Evolutionary conservation across 2,113 vertebrate genomes (phyloP), one percentile per base, ranked within the genome.

Genomic region (Taurulus bubalis): DNA sequence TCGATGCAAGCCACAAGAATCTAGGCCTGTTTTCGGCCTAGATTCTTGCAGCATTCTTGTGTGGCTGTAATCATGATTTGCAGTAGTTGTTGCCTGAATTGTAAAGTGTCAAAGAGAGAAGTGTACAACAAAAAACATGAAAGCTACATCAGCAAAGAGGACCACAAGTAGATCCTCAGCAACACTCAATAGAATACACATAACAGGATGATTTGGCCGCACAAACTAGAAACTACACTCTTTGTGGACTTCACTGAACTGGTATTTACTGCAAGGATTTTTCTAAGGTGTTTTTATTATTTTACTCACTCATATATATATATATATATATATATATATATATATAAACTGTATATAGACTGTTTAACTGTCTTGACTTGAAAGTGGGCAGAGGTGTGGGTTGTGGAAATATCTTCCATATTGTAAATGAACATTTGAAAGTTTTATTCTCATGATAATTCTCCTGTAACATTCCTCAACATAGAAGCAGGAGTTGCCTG

Each of bases 241-340:
- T 71, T 56, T 47, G 63, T 62, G 55, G 55, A 36, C 56, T 45
- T 71, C 22, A 68, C 56, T 0, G 3, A n/a, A 62, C 28, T 34
- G 75, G 28, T 63, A 60, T 3, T 55, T 80, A 32, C 22, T 67
- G 64, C 15, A n/a, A 28, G 45, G 40, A 75, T 51, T 15, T 2
- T 73, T 22, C n/a, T 15, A 30, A 55, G 26, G 47, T 47, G 18
- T 24, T 65, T 68, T 67, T 45, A 34, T n/a, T 59, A 24, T 16
- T 82, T 62, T 63, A 2, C 18, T 53, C 40, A 67, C n/a, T 68
- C 24, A 2, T 12, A n/a, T 18, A 30, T 38, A 38, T 38, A 38
- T 38, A 38, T 9, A 38, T 34, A 34, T 34, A 34, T 6, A 34
- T 6, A 34, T 6, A 42, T 42, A 14, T 42, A 42, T 42, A 12